Evolutionary conservation across 2,888 invertebrate genomes (phyloP).

Genomic region (Hirtodrosophila trivittata): DNA sequence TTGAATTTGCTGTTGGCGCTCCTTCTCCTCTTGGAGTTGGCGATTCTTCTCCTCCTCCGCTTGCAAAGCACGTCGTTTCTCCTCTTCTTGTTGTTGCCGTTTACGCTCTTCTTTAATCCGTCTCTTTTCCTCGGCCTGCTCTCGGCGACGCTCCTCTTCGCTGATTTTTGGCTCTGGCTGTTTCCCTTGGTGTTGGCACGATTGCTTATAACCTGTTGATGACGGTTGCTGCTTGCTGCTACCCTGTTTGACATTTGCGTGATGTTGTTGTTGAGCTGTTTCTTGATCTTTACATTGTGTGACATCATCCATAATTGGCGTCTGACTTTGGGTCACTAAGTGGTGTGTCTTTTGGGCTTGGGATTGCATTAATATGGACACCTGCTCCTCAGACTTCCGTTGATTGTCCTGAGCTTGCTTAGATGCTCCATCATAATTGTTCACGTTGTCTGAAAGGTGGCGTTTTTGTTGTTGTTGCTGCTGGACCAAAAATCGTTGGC

Average conservation of each 20-base stretch:
- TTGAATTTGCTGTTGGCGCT: constrained; percentile 83
- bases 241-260: neutral
- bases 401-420: constrained; percentile 16
- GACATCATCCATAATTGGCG: constrained; percentile 1
- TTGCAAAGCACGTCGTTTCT: constrained; percentile 72
- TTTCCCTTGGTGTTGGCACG: constrained; percentile 32
- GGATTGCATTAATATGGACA: constrained; percentile 9
- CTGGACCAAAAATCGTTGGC: constrained; percentile 50
- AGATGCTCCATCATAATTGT: constrained; percentile 15
- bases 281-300: constrained; percentile 20
- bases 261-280: neutral
- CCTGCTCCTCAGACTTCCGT: neutral
- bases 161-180: constrained; percentile 26
- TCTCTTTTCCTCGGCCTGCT: constrained; percentile 78
- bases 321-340: constrained; percentile 1
- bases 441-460: constrained; percentile 10
- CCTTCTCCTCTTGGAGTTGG: constrained; percentile 81
- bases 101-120: constrained; percentile 81
- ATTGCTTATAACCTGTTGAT: constrained; percentile 30
- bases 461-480: constrained; percentile 35
- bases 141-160: constrained; percentile 80
- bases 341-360: neutral
- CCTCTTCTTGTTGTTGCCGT: constrained; percentile 81
- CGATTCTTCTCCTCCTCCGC: constrained; percentile 81
- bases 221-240: constrained; percentile 14